A percentile compares a stretch with the other conserved stretches of the same genome.
Evolutionary conservation across 30 jellyfish, hydroid and myxozoan species (phyloP).

Genomic region (Pelagia noctiluca): DNA sequence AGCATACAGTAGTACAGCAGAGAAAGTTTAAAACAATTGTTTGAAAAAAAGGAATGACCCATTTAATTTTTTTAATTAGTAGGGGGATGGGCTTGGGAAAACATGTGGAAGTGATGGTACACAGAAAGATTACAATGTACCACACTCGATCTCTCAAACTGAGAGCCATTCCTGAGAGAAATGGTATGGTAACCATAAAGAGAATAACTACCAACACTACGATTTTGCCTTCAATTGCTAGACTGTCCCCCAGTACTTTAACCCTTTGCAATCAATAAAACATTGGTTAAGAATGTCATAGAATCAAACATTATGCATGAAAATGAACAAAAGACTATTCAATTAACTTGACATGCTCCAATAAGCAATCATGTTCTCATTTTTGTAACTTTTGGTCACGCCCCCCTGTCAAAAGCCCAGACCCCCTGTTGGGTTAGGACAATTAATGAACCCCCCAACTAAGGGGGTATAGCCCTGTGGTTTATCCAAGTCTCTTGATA

Average conservation of each 20-base stretch:
- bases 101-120: conserved; percentile 2
- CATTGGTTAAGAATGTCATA: too few relatives aligned
- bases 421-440: too few relatives aligned
- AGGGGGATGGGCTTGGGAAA: conserved; percentile 3
- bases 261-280: too few relatives aligned
- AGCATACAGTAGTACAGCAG: not conserved
- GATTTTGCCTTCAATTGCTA: not conserved
- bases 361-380: too few relatives aligned
- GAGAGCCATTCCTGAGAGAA: not conserved
- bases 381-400: too few relatives aligned
- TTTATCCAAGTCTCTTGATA: too few relatives aligned
- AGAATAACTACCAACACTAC: not conserved
- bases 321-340: too few relatives aligned
- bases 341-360: too few relatives aligned
- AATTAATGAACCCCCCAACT: too few relatives aligned
- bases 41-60: not conserved
- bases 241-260: not conserved
- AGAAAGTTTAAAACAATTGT: not conserved
- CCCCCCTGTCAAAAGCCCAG: too few relatives aligned
- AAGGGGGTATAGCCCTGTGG: too few relatives aligned
- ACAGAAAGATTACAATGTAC: not conserved
- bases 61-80: not conserved
- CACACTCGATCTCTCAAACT: not conserved
- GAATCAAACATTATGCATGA: too few relatives aligned
- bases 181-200: not conserved